Evolutionary conservation across 2,797 vertebrate species (phyloP).

Genomic region (Siniperca obscura): DNA sequence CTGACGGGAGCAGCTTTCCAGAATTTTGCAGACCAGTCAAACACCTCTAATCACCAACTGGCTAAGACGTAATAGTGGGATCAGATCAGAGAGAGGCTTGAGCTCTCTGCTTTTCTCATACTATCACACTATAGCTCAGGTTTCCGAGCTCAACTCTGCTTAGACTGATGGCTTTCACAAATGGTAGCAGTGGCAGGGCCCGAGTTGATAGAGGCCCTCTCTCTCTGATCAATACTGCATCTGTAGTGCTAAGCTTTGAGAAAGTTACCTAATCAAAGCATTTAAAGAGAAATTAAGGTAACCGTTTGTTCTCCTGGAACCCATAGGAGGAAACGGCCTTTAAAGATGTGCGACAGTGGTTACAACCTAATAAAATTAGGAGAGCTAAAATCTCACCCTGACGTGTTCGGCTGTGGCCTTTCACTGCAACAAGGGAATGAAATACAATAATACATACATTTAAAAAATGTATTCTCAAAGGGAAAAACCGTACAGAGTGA

Average conservation of each 20-base stretch:
- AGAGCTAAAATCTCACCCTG: not conserved
- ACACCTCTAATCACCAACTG: conserved; percentile 36
- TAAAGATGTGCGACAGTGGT: conserved; percentile 7
- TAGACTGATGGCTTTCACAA: conserved; percentile 47
- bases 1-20: conserved; percentile 2
- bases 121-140: conserved; percentile 46
- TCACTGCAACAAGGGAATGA: not conserved
- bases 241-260: conserved; percentile 28
- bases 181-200: conserved; percentile 30
- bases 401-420: not conserved
- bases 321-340: conserved; percentile 15
- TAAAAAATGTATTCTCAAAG: not conserved
- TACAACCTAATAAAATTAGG: conserved; percentile 5
- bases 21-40: conserved; percentile 22
- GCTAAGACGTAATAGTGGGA: conserved; percentile 26
- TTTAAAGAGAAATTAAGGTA: conserved; percentile 35
- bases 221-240: conserved; percentile 51
- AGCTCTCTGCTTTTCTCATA: conserved; percentile 19
- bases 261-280: conserved; percentile 34
- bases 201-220: conserved; percentile 30
- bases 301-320: conserved; percentile 8
- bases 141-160: conserved; percentile 37
- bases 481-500: no score
- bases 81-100: conserved; percentile 24
- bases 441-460: not conserved